Conservation (phyloP, 2,113 vertebrate genomes). For the Corythornis vintsioides region DNA sequence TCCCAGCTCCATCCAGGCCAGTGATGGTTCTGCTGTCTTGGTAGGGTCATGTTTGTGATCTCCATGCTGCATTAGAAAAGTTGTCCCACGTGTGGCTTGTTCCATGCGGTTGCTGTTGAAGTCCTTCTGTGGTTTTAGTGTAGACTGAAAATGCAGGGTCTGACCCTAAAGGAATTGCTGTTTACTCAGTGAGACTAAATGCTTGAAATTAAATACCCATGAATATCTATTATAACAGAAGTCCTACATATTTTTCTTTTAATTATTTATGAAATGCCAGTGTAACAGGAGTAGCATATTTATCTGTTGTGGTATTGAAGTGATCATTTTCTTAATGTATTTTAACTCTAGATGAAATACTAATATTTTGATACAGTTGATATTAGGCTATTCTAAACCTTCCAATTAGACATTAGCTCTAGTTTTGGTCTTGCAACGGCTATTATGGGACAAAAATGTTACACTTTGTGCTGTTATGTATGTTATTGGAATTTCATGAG, state of each 20-base stretch:
- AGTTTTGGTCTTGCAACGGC: background rate
- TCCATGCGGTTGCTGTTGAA: background rate
- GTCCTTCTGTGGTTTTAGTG: background rate
- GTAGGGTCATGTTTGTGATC: background rate
- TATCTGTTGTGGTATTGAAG: background rate
- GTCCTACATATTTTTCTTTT: background rate
- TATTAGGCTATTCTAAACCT: background rate
- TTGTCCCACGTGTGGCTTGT: background rate
- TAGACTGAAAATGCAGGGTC: background rate
- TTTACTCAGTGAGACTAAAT: background rate
- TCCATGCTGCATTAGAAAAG: fast-evolving
- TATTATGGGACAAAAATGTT: background rate
- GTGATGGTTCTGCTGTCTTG: background rate
- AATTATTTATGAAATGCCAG: background rate
- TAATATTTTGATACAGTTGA: background rate
- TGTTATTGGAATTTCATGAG: background rate
- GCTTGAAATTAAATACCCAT: background rate
- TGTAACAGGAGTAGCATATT: background rate
- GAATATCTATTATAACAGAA: background rate
- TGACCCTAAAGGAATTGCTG: background rate
- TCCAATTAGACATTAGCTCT: background rate
- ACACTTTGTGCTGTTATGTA: background rate
- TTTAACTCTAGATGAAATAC: background rate
- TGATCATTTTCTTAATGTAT: fast-evolving
- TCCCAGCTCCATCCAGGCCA: background rate